A percentile compares a stretch with the other conserved stretches of the same genome.
phyloP scores from a whole-genome alignment of 2,113 vertebrate species.

The Dolichotis patagonum region DNA sequence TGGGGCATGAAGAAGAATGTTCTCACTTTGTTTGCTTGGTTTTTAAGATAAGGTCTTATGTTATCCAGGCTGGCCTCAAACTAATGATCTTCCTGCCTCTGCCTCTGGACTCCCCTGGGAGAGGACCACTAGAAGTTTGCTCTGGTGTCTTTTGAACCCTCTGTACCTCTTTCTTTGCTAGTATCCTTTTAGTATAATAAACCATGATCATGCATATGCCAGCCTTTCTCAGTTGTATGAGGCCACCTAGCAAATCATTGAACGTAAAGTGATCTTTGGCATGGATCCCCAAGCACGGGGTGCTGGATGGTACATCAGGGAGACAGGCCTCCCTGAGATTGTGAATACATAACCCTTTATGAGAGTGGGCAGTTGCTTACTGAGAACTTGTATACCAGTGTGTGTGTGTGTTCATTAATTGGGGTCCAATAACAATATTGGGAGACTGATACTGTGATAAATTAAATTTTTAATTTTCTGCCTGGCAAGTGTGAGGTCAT shows the following conservation, averaged over 20 bases:
- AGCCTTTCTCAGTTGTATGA: conserved; percentile 1
- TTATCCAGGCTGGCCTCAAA: not conserved
- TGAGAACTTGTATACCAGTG: not conserved
- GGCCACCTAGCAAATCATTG: not conserved
- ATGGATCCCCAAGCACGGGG: not conserved
- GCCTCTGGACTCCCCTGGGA: not conserved
- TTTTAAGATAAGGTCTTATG: not conserved
- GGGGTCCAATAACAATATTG: not conserved
- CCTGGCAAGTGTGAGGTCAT: too few species aligned
- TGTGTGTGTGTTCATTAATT: not conserved
- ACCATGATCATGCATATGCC: not conserved
- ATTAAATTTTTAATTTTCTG: not conserved
- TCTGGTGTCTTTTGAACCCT: not conserved
- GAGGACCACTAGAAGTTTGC: not conserved
- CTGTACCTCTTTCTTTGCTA: not conserved
- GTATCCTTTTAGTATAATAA: not conserved
- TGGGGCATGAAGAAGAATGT: not conserved
- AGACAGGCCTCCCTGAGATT: not conserved
- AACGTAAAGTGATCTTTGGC: not conserved
- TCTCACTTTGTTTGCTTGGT: not conserved
- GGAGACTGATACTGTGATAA: not conserved
- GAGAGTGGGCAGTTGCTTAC: not conserved
- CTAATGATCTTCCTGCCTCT: not conserved
- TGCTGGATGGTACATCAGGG: not conserved
- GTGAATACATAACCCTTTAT: not conserved